Percentiles rank a stretch among this genome's conserved stretches.
These are phyloP conservation scores for Crotophaga sulcirostris DNA, from an alignment of 2,113 vertebrate species.

Conservation along the genomic window DNA sequence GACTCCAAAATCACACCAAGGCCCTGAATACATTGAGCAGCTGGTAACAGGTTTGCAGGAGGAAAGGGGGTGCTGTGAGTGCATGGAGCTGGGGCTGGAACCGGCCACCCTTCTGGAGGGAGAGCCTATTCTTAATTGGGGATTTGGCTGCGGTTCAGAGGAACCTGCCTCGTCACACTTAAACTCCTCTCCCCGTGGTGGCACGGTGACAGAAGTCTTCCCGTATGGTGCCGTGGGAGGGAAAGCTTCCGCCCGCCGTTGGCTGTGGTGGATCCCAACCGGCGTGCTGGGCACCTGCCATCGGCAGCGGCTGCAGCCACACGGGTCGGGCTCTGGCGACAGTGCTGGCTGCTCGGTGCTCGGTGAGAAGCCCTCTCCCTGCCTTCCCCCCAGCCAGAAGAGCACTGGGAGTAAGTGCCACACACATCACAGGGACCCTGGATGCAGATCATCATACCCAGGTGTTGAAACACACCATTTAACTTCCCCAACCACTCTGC, in stretches of 20 bases:
- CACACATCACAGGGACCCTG: fast-evolving
- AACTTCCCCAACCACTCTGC: neutral
- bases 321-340: fast-evolving
- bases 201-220: conserved; percentile 11
- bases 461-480: neutral
- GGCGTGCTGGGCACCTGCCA: neutral
- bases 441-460: neutral
- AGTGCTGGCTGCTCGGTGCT: fast-evolving
- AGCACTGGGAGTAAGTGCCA: neutral
- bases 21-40: neutral
- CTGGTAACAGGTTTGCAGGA: neutral
- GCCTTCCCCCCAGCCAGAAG: neutral
- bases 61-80: neutral
- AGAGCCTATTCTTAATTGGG: neutral
- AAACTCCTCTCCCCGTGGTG: neutral
- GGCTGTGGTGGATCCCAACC: neutral
- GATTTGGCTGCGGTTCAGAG: neutral
- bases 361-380: fast-evolving
- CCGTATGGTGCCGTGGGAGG: conserved; percentile 1
- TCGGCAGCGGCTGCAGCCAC: fast-evolving
- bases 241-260: neutral
- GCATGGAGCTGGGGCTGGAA: neutral
- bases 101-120: neutral
- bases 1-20: neutral
- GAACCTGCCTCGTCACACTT: conserved; percentile 9